A percentile compares a stretch with the other conserved stretches of the same genome.
phyloP scores from a whole-genome alignment of 1,140 invertebrate genomes.

The Periplaneta americana region DNA sequence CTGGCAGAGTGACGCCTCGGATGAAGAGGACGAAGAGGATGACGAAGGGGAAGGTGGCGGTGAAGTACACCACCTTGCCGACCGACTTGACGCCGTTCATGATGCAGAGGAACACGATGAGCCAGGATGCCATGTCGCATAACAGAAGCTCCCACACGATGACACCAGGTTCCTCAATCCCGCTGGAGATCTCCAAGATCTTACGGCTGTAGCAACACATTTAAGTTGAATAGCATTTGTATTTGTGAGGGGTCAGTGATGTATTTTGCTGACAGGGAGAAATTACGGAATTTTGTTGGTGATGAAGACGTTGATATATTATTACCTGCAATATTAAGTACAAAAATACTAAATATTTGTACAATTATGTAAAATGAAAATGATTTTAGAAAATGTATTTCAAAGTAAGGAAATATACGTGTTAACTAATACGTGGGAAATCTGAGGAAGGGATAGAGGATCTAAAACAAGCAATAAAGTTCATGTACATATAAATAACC shows the following conservation, averaged over 20 bases:
- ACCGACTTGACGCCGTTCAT: constrained; percentile 46
- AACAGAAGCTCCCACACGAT: constrained; percentile 68
- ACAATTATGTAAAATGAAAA: no score
- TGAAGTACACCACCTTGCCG: constrained; percentile 51
- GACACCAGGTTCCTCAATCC: constrained; percentile 58
- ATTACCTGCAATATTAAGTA: not conserved
- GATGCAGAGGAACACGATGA: constrained; percentile 42
- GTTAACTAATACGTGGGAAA: no score
- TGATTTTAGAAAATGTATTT: no score
- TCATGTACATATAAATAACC: no score
- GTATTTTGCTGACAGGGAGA: not conserved
- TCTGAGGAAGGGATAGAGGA: no score
- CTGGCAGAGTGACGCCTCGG: constrained; percentile 69
- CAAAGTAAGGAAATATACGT: no score
- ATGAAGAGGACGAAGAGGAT: constrained; percentile 55
- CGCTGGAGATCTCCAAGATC: constrained; percentile 58
- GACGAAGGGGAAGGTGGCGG: constrained; percentile 38
- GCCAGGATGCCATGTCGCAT: constrained; percentile 51
- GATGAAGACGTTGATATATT: not conserved
- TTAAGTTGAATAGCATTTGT: not conserved
- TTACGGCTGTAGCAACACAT: constrained; percentile 47
- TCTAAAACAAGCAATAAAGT: no score
- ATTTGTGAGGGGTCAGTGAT: not conserved
- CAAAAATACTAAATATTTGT: no score
- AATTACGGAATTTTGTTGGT: not conserved